Evolutionary conservation across 2,797 vertebrate genomes (phyloP).

Genomic region (Sitta carolinensis): DNA sequence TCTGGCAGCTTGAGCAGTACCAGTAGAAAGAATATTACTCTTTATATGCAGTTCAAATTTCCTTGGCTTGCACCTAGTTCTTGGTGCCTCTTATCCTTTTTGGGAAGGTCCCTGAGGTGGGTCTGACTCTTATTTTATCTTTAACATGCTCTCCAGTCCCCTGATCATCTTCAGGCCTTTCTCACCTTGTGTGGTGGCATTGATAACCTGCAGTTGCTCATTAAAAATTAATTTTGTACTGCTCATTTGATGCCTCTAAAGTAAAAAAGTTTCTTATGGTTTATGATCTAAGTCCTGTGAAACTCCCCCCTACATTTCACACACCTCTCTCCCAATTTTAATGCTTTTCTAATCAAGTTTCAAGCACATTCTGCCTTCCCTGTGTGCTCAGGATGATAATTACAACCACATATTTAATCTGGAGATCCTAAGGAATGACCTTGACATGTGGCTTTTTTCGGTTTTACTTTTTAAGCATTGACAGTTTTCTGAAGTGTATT

Average conservation of each 20-base stretch:
- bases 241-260: not conserved
- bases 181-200: not conserved
- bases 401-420: too few relatives aligned
- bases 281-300: not conserved
- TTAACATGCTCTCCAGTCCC: not conserved
- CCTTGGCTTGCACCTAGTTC: not conserved
- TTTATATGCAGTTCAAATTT: not conserved
- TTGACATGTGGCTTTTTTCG: not conserved
- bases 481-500: not conserved
- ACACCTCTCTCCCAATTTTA: not conserved
- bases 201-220: not conserved
- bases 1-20: not conserved
- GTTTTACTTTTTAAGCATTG: not conserved
- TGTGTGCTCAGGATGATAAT: not conserved
- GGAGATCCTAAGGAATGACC: not conserved
- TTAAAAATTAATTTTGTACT: too few relatives aligned
- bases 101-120: not conserved
- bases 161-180: not conserved
- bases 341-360: not conserved
- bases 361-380: not conserved
- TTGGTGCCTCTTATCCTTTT: not conserved
- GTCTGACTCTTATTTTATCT: not conserved
- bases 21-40: not conserved
- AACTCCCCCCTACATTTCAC: not conserved
- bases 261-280: not conserved